Percentiles rank a stretch among this genome's conserved stretches.
phyloP scores from a whole-genome alignment of 2,113 vertebrate species.

The Malaclemys terrapin region DNA sequence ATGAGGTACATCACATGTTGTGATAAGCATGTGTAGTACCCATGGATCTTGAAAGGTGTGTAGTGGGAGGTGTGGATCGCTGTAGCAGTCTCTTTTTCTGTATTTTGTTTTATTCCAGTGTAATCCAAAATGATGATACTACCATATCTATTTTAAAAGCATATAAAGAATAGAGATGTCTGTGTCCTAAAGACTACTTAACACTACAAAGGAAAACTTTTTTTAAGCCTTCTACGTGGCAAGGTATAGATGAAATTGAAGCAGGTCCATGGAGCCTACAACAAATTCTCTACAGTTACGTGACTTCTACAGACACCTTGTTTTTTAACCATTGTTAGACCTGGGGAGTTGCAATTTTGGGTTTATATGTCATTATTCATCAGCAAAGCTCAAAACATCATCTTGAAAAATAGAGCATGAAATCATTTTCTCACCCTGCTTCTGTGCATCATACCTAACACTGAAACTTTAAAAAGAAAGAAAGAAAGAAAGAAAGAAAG shows the following conservation, averaged over 20 bases:
- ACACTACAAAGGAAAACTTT: not conserved
- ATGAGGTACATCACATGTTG: not conserved
- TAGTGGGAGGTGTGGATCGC: not conserved
- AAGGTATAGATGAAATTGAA: not conserved
- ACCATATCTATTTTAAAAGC: not conserved
- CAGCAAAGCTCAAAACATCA: slow-evolving; percentile 67
- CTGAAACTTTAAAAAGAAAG: slow-evolving; percentile 31
- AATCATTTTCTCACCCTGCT: slow-evolving; percentile 74
- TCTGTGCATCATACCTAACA: slow-evolving; percentile 66
- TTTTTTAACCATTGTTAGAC: slow-evolving; percentile 50
- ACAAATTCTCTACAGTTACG: not conserved
- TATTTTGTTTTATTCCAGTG: not conserved
- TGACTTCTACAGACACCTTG: not conserved
- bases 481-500: not conserved
- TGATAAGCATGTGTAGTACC: not conserved
- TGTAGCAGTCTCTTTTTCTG: not conserved
- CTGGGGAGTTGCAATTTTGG: slow-evolving; percentile 29
- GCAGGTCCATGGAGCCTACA: not conserved
- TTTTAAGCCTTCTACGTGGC: not conserved
- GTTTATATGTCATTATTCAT: slow-evolving; percentile 42
- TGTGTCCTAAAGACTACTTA: not conserved
- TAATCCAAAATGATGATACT: not conserved
- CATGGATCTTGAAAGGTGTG: not conserved
- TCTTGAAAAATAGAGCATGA: slow-evolving; percentile 74
- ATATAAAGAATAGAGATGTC: not conserved